A percentile compares a stretch with the other conserved stretches of the same genome.
Evolutionary conservation across 2,113 vertebrate species (phyloP).

Genomic region (Notiomystis cincta): DNA sequence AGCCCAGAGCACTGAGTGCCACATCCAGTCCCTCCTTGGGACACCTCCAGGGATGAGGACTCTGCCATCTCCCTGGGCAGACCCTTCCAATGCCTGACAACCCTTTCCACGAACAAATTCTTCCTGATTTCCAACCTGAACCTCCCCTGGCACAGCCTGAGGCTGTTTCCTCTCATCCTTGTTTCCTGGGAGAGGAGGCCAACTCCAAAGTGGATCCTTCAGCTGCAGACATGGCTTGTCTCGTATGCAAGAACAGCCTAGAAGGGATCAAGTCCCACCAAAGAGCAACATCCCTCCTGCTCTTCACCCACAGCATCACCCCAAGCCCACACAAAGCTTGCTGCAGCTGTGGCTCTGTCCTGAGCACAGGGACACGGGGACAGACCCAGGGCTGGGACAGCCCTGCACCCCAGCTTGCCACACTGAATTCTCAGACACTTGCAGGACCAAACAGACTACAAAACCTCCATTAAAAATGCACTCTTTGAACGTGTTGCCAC

Average conservation of each 20-base stretch:
- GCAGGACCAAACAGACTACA: background rate
- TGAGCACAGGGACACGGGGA: rapidly evolving
- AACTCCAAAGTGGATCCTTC: background rate
- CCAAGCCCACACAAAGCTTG: background rate
- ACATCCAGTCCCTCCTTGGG: rapidly evolving
- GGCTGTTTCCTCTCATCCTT: background rate
- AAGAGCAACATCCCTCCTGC: background rate
- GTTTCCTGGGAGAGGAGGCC: background rate
- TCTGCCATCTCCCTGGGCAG: background rate
- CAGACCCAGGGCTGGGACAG: background rate
- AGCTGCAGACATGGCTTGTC: rapidly evolving
- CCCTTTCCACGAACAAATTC: background rate
- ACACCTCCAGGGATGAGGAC: background rate
- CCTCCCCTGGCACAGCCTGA: background rate
- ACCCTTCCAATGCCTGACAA: background rate
- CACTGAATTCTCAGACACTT: background rate
- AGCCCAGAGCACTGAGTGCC: background rate
- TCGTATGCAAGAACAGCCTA: background rate
- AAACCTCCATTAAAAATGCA: background rate
- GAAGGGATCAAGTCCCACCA: background rate
- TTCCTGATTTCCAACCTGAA: background rate
- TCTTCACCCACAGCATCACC: background rate
- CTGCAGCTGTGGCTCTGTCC: background rate
- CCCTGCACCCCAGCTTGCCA: background rate
- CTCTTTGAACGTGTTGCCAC: rapidly evolving